A percentile compares a stretch with the other conserved stretches of the same genome.
phyloP scores from a whole-genome alignment of 2,113 vertebrate species.

The Calonectris borealis region DNA sequence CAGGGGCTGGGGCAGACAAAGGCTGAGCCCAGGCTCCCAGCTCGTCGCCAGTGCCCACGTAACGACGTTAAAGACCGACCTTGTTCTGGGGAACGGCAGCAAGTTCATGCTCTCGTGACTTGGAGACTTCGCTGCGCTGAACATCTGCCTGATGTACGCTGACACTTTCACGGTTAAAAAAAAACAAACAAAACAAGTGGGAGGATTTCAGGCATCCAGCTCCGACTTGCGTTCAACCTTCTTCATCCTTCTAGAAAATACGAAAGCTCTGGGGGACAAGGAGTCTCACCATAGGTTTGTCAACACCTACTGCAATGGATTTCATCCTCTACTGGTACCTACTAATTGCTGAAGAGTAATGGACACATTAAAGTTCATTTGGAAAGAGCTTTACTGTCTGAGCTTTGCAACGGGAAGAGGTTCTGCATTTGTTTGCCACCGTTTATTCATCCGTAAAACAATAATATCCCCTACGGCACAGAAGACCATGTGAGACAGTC shows the following conservation, averaged over 20 bases:
- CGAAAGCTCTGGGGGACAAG: not conserved
- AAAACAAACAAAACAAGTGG: not conserved
- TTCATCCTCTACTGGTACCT: not conserved
- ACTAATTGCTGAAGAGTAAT: not conserved
- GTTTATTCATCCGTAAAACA: not conserved
- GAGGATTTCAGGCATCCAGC: not conserved
- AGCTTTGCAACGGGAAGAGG: not conserved
- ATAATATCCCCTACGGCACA: not conserved
- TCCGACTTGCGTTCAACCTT: rapidly evolving
- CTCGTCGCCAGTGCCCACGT: not conserved
- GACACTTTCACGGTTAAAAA: not conserved
- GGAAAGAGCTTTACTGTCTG: not conserved
- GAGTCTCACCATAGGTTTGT: not conserved
- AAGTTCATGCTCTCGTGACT: not conserved
- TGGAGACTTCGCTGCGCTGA: not conserved
- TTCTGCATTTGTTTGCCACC: not conserved
- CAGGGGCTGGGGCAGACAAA: not conserved
- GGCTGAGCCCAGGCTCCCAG: not conserved
- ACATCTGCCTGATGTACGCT: not conserved
- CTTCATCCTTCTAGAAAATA: not conserved
- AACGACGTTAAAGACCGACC: not conserved
- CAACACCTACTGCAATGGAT: not conserved
- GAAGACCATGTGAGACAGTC: not conserved
- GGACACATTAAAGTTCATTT: not conserved
- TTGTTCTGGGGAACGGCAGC: not conserved